Evolutionary conservation across 2,888 invertebrate species (phyloP), one percentile per base, ranked within the genome.

Genomic region (Frankliniella intonsa): DNA sequence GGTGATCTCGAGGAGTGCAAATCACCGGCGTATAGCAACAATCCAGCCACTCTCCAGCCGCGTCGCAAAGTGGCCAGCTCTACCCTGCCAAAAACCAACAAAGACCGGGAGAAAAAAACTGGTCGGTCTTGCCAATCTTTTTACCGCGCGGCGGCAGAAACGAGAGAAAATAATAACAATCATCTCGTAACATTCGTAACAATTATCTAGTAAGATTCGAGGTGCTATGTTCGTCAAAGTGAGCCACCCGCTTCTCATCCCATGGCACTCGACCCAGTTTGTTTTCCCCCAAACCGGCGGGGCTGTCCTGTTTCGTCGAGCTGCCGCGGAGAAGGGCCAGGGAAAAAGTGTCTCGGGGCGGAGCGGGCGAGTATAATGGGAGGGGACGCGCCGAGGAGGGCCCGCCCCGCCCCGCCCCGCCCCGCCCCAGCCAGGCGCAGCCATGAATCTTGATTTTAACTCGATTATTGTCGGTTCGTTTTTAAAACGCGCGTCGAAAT

Each of bases 401-500:
- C 55, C 5, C 38, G 55, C 55, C 5, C 38, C 38, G 38, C 38
- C 5, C 38, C 38, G 38, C 38, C 38, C 38, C 38, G 38, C 38
- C 38, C 38, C 38, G 5, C 38, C 38, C 38, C 38, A 11, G 69
- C 22, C n/a, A 76, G 25, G 69, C 22, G 12, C 69, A 25, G 25
- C 69, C 69, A 76, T 76, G 69, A 76, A 76, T 76, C 69, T 76
- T 76, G 69, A 76, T 76, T 76, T 25, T 76, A 76, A 76, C 25
- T 76, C 69, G 69, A 76, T 76, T 76, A 76, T 76, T 76, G 69
- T 76, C 69, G 69, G 69, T 76, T 76, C 69, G 69, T 76, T 76
- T 76, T 76, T 76, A 76, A 76, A 76, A 76, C 69, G 69, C 69
- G 69, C 69, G 69, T 62, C 17, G 62, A 62, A 62, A 62, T 62